Conservation (phyloP, 2,888 invertebrate species). For the Melitaea athalia region DNA sequence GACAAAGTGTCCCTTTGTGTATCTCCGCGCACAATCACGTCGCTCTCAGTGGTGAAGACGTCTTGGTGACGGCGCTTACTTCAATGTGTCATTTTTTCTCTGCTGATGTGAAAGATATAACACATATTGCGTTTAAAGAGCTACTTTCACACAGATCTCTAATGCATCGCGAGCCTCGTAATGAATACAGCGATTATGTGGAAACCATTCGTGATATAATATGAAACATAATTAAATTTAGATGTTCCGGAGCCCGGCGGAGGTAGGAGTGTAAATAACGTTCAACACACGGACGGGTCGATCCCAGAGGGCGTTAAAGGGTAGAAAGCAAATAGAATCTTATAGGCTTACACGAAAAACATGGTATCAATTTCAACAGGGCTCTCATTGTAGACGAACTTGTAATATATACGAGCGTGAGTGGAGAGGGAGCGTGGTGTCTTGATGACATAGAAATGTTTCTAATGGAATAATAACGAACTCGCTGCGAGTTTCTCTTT, state of each 20-base stretch:
- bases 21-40: no score
- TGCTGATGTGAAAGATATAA: conserved; percentile 18
- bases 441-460: conserved; percentile 12
- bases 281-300: conserved; percentile 20
- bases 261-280: conserved; percentile 17
- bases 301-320: conserved; percentile 29
- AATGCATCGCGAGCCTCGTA: conserved; percentile 21
- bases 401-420: conserved; percentile 17
- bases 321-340: conserved; percentile 41
- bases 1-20: no score
- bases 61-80: conserved; percentile 7
- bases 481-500: conserved; percentile 11
- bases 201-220: not conserved
- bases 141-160: conserved; percentile 19
- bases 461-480: conserved; percentile 21
- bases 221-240: conserved; percentile 8
- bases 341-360: conserved; percentile 37
- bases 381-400: conserved; percentile 18
- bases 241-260: conserved; percentile 13
- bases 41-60: conserved; percentile 1
- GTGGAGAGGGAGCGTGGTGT: not conserved
- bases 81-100: conserved; percentile 9
- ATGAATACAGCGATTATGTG: conserved; percentile 15
- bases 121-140: not conserved
- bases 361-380: conserved; percentile 33